These are phyloP conservation scores for Boleophthalmus pectinirostris DNA, from an alignment of 2,113 vertebrate genomes.

Conservation along the genomic window DNA sequence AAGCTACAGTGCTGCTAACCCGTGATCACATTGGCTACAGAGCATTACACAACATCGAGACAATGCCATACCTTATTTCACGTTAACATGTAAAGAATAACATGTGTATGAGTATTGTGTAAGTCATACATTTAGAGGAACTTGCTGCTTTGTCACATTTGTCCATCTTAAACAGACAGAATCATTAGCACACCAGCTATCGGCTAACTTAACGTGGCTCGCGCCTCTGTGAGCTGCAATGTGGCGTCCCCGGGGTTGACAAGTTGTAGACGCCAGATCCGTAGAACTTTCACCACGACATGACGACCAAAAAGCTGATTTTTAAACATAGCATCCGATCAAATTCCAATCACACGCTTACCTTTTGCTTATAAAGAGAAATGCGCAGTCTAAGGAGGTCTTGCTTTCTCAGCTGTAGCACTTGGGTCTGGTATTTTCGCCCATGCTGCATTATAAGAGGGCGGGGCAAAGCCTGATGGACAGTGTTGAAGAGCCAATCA, in stretches of 20 bases:
- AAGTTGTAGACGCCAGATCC: background rate
- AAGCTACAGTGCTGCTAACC: constrained; percentile 57
- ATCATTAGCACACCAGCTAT: constrained; percentile 33
- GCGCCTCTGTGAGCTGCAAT: constrained; percentile 58
- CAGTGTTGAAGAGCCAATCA: constrained; percentile 54
- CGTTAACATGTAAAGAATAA: background rate
- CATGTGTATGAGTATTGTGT: accelerated
- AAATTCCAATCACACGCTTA: constrained; percentile 19
- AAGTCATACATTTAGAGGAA: accelerated
- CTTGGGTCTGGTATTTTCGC: constrained; percentile 71
- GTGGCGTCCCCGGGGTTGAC: constrained; percentile 55
- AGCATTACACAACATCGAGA: background rate
- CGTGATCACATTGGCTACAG: constrained; percentile 12
- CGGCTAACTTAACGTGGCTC: constrained; percentile 72
- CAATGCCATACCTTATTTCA: background rate
- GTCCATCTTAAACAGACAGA: background rate
- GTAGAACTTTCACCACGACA: background rate
- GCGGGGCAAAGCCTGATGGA: constrained; percentile 57
- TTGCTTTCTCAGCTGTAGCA: constrained; percentile 54
- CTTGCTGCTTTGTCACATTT: background rate
- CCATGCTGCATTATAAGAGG: constrained; percentile 83
- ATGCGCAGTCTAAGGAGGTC: constrained; percentile 29
- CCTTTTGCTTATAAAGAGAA: constrained; percentile 56
- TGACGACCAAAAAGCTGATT: background rate
- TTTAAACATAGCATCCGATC: background rate